These are phyloP conservation scores for Megalops cyprinoides DNA, from an alignment of 2,797 vertebrate species.

Conservation along the genomic window DNA sequence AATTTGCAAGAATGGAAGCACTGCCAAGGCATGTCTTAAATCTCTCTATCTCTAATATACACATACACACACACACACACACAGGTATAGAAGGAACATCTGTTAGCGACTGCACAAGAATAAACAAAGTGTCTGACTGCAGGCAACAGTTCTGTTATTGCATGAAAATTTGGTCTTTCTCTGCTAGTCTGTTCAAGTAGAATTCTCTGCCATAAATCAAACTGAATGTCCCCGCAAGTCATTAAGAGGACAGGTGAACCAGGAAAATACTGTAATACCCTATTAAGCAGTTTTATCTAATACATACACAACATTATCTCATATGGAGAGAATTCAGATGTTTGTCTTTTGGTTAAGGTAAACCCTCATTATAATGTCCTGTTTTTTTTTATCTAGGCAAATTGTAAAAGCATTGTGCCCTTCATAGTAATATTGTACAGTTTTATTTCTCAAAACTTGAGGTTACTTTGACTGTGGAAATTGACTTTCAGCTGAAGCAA, in stretches of 20 bases:
- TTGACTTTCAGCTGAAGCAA: too few relatives aligned
- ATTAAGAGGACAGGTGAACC: slow-evolving; percentile 1
- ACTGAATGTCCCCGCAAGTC: background rate
- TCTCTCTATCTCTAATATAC: too few relatives aligned
- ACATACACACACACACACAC: background rate
- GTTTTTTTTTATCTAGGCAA: background rate
- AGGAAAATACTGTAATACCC: background rate
- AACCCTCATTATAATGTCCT: background rate
- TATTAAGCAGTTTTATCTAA: slow-evolving; percentile 10
- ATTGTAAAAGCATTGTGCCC: background rate
- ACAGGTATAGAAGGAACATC: background rate
- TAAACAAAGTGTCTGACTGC: background rate
- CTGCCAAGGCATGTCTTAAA: too few relatives aligned
- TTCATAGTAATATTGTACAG: background rate
- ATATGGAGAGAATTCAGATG: background rate
- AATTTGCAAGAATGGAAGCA: too few relatives aligned
- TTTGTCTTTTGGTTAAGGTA: background rate
- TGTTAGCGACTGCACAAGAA: background rate
- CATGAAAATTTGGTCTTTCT: background rate
- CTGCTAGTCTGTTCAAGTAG: background rate
- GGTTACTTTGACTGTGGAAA: too few relatives aligned
- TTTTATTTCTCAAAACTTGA: background rate
- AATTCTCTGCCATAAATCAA: background rate
- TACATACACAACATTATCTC: slow-evolving; percentile 14
- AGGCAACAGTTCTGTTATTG: background rate